These are phyloP conservation scores for Elymnias hypermnestra DNA, from an alignment of 1,140 invertebrate species.

Conservation along the genomic window DNA sequence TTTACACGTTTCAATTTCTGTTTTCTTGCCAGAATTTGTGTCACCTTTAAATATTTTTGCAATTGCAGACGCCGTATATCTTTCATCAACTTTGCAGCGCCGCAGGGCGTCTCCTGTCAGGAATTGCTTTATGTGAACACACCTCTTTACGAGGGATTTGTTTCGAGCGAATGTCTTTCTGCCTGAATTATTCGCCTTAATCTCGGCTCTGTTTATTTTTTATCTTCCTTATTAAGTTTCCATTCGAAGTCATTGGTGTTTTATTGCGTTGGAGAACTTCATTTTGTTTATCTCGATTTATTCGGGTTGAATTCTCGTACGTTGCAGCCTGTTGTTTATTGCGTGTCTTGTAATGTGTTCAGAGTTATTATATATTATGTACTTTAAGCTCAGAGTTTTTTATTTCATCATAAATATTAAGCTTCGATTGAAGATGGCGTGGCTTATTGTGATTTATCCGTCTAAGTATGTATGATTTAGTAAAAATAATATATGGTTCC, in stretches of 20 bases:
- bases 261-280: slow-evolving; percentile 15
- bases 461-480: too few relatives aligned
- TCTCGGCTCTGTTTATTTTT: slow-evolving; percentile 30
- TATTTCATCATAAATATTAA: not conserved
- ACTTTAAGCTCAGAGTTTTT: not conserved
- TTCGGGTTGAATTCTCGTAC: slow-evolving; percentile 4
- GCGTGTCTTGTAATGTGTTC: slow-evolving; percentile 4
- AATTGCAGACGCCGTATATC: slow-evolving; percentile 14
- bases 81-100: slow-evolving; percentile 24
- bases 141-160: slow-evolving; percentile 36
- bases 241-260: slow-evolving; percentile 28
- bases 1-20: too few relatives aligned
- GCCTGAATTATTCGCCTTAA: slow-evolving; percentile 39
- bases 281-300: slow-evolving; percentile 21
- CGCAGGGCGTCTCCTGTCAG: slow-evolving; percentile 36
- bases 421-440: too few relatives aligned
- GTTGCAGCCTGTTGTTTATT: slow-evolving; percentile 7
- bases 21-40: too few relatives aligned
- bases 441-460: too few relatives aligned
- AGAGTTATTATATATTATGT: slow-evolving; percentile 10
- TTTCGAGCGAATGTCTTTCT: slow-evolving; percentile 31
- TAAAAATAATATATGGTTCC: too few relatives aligned
- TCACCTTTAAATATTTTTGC: slow-evolving; percentile 10
- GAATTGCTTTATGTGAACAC: slow-evolving; percentile 37
- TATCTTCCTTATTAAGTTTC: slow-evolving; percentile 30